Evolutionary conservation across 2,113 vertebrate species (phyloP).

Genomic region (Myxocyprinus asiaticus): DNA sequence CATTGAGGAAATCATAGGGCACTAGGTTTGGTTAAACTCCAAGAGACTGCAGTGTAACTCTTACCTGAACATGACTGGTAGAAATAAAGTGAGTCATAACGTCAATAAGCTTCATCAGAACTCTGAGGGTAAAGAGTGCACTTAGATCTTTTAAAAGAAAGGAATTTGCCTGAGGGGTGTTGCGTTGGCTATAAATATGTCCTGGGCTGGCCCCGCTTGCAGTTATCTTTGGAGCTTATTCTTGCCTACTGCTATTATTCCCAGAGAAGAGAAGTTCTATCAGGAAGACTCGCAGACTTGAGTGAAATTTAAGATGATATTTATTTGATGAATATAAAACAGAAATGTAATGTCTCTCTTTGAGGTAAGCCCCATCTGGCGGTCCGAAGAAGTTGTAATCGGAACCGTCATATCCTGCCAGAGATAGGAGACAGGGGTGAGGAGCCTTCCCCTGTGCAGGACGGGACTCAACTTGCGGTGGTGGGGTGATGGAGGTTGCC

Average conservation of each 20-base stretch:
- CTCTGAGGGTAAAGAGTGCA: constrained; percentile 16
- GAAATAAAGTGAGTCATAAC: background rate
- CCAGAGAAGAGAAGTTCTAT: background rate
- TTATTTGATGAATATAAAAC: too few species aligned
- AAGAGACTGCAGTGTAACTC: background rate
- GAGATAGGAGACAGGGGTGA: too few species aligned
- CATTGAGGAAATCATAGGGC: background rate
- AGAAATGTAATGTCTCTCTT: too few species aligned
- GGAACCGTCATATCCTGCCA: too few species aligned
- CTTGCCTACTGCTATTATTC: constrained; percentile 46
- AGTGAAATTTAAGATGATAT: too few species aligned
- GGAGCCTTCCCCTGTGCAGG: too few species aligned
- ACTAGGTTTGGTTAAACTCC: constrained; percentile 1
- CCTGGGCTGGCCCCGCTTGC: constrained; percentile 48
- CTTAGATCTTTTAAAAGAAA: constrained; percentile 49
- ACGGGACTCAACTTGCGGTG: too few species aligned
- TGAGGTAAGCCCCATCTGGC: too few species aligned
- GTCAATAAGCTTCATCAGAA: background rate
- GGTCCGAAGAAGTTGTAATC: too few species aligned
- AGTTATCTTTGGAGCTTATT: constrained; percentile 61
- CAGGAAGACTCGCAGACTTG: too few species aligned
- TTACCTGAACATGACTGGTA: background rate
- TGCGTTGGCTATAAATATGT: constrained; percentile 63
- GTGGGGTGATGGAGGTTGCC: too few species aligned
- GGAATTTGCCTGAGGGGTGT: constrained; percentile 56